These are phyloP conservation scores for Coelinius sp. DNA, from an alignment of 2,888 invertebrate species.

Conservation along the genomic window DNA sequence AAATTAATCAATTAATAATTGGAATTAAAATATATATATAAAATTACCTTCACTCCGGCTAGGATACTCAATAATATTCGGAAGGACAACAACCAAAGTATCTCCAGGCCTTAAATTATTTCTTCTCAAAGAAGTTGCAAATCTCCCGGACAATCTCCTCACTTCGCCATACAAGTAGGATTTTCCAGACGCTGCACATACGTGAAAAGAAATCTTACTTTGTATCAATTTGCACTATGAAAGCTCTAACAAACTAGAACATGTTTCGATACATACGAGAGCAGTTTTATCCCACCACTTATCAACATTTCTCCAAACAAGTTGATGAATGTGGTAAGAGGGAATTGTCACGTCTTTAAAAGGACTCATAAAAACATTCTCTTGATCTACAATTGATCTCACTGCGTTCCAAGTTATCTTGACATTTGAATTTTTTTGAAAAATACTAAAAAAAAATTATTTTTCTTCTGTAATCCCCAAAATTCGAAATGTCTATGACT, in stretches of 20 bases:
- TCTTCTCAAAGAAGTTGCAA: conserved; percentile 59
- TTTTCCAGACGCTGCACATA: conserved; percentile 57
- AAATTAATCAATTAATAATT: not conserved
- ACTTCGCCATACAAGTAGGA: conserved; percentile 59
- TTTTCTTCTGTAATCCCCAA: not conserved
- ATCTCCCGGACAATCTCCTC: conserved; percentile 50
- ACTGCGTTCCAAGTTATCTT: not conserved
- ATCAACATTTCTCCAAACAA: conserved; percentile 76
- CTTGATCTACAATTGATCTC: conserved; percentile 24
- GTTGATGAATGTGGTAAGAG: conserved; percentile 70
- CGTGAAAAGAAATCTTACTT: not conserved
- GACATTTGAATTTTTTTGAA: not conserved
- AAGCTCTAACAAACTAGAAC: not conserved
- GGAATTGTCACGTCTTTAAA: conserved; percentile 34
- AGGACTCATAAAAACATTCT: conserved; percentile 49
- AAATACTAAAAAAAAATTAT: no score
- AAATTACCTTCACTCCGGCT: conserved; percentile 11
- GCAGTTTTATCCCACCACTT: conserved; percentile 78
- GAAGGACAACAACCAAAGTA: conserved; percentile 60
- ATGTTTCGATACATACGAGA: conserved; percentile 71
- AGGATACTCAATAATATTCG: conserved; percentile 64
- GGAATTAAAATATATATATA: not conserved
- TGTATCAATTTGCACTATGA: no score
- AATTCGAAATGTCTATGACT: not conserved
- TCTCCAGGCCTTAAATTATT: conserved; percentile 59